Base-by-base conservation (phyloP, 2,888 invertebrate genomes). In the Phortica magna region DNA sequence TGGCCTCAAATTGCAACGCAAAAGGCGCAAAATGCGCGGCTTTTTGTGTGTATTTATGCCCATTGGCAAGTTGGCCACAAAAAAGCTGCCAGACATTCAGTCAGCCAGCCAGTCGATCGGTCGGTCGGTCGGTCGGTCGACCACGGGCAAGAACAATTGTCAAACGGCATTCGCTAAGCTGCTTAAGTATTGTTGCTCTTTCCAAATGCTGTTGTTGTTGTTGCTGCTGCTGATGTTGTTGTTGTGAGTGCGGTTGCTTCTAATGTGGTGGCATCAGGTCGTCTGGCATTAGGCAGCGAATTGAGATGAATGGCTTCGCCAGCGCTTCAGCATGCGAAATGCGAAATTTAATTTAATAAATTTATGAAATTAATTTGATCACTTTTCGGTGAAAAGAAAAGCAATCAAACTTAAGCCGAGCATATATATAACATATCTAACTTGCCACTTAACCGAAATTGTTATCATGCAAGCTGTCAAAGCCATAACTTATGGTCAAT, bases 101-200 rank as follows among this genome's bases (percentile, higher is more conserved):
- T n/a, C 14, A n/a, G n/a, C n/a, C n/a, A n/a, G n/a, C n/a, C n/a
- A n/a, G n/a, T n/a, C n/a, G n/a, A n/a, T n/a, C 12, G 10, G 72
- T 72, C 55, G 55, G 72, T 7, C 22, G 55, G 31, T 67, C 14
- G 67, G 67, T 39, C 12, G 22, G 70, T 55, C 17, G 55, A 19
- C 17, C 6, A 53, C 41, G 17, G 14, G 19, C 19, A 61, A 42
- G 19, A 9, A 22, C 31, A 59, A 73, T 73, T 73, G 72, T 73
- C 72, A 59, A 48, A 17, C 48, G 65, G 74, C 74, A 64, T 74
- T 55, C 74, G 68, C 59, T 75, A 75, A 75, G 71, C 75, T 43
- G 75, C 75, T 75, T 75, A 75, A 43, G 53, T 19, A 67, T 42
- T 70, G 73, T 53, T 75, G 22, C 42, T n/a, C n/a, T n/a, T n/a